Evolutionary conservation across 2,888 invertebrate genomes (phyloP).

Genomic region (Epinotia ramella): DNA sequence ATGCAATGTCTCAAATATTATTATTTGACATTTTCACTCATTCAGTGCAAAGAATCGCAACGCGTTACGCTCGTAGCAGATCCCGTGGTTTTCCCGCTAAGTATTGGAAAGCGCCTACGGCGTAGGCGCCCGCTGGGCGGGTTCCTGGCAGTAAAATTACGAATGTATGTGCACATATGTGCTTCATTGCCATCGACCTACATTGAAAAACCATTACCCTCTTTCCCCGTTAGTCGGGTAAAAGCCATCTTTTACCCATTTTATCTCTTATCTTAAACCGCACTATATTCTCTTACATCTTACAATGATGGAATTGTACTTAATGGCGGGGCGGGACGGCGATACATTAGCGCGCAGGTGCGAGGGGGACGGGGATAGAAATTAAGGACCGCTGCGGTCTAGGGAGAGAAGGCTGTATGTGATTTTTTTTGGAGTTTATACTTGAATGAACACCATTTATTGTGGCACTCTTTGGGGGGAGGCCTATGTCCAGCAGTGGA

Average conservation of each 20-base stretch:
- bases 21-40: too few relatives aligned
- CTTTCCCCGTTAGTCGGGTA: not conserved
- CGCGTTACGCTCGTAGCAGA: too few relatives aligned
- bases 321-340: conserved; percentile 62
- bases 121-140: too few relatives aligned
- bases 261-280: conserved; percentile 31
- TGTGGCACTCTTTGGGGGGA: too few relatives aligned
- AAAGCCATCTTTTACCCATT: conserved; percentile 16
- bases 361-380: conserved; percentile 64
- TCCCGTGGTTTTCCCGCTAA: too few relatives aligned
- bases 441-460: conserved; percentile 25
- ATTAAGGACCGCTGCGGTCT: conserved; percentile 69
- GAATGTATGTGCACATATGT: too few relatives aligned
- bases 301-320: conserved; percentile 61
- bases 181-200: too few relatives aligned
- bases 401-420: conserved; percentile 56
- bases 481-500: too few relatives aligned
- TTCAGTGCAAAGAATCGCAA: too few relatives aligned
- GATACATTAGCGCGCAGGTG: conserved; percentile 46
- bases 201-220: not conserved
- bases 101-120: too few relatives aligned
- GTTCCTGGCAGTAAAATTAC: too few relatives aligned
- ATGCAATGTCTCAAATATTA: too few relatives aligned
- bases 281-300: conserved; percentile 49
- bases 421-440: conserved; percentile 44